Evolutionary conservation across 2,113 vertebrate species (phyloP).

Genomic region (Rhipidura dahli): DNA sequence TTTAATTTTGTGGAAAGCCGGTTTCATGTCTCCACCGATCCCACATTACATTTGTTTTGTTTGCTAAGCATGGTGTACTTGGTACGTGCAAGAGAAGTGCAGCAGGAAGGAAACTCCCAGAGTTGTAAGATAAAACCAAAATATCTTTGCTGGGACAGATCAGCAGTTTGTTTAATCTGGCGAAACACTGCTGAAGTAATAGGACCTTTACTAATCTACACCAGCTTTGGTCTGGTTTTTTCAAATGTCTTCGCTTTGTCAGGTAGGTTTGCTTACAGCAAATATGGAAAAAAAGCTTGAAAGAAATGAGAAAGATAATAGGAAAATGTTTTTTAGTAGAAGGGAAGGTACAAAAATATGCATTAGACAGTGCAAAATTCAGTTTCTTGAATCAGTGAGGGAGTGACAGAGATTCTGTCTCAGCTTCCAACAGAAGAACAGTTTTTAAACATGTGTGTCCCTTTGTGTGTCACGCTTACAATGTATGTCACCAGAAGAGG

Average conservation of each 20-base stretch:
- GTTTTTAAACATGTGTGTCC: neutral
- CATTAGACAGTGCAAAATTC: neutral
- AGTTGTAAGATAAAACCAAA: neutral
- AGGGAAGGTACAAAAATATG: neutral
- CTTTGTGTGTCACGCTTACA: neutral
- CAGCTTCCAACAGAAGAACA: neutral
- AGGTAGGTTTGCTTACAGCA: neutral
- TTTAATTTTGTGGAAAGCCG: conserved; percentile 65
- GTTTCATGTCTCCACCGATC: conserved; percentile 56
- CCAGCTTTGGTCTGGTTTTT: neutral
- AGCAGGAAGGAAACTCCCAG: conserved; percentile 25
- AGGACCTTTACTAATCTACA: neutral
- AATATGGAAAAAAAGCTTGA: neutral
- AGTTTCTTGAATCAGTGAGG: neutral
- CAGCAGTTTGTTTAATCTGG: conserved; percentile 10
- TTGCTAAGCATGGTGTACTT: neutral
- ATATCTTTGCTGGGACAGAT: neutral
- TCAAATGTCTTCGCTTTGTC: neutral
- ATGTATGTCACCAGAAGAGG: neutral
- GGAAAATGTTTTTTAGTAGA: neutral
- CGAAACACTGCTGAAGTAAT: conserved; percentile 4
- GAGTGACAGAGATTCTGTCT: neutral
- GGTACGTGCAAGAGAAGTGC: neutral
- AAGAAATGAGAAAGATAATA: neutral
- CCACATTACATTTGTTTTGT: neutral